phyloP scores from a whole-genome alignment of 2,888 invertebrate genomes.

The Colletes collaris region DNA sequence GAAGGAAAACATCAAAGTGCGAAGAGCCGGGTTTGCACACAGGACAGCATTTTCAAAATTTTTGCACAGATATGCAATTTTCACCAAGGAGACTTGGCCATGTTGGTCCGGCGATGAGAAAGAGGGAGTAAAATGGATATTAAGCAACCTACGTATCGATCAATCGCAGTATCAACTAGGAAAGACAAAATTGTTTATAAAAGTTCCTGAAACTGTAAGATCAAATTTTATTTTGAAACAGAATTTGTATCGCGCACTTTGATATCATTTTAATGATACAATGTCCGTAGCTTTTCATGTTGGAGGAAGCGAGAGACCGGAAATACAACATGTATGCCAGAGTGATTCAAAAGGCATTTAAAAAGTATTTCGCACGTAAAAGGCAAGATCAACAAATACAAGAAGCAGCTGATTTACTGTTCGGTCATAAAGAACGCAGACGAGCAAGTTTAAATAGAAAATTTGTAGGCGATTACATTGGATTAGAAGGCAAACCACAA shows the following conservation, averaged over 20 bases:
- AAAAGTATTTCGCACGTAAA: constrained; percentile 86
- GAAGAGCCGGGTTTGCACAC: constrained; percentile 88
- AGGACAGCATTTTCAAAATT: constrained; percentile 86
- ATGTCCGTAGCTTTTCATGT: constrained; percentile 85
- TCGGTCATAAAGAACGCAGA: constrained; percentile 86
- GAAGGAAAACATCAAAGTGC: constrained; percentile 88
- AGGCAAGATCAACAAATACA: constrained; percentile 85
- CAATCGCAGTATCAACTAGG: constrained; percentile 87
- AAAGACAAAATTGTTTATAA: constrained; percentile 87
- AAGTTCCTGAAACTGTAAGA: constrained; percentile 86
- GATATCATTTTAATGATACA: constrained; percentile 14
- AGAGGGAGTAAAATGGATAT: constrained; percentile 85
- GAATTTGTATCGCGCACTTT: neutral
- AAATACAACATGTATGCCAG: constrained; percentile 87
- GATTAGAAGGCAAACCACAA: constrained; percentile 86
- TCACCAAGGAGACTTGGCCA: constrained; percentile 87
- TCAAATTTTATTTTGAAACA: neutral
- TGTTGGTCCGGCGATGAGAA: constrained; percentile 84
- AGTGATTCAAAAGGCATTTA: constrained; percentile 87
- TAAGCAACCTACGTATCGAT: constrained; percentile 86
- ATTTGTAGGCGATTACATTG: constrained; percentile 89
- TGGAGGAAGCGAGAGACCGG: constrained; percentile 88
- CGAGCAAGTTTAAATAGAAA: constrained; percentile 86
- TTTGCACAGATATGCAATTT: constrained; percentile 87
- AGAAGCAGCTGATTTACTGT: constrained; percentile 84